Evolutionary conservation across 2,113 vertebrate genomes (phyloP), one percentile per base, ranked within the genome.

Genomic region (Muntiacus reevesi): DNA sequence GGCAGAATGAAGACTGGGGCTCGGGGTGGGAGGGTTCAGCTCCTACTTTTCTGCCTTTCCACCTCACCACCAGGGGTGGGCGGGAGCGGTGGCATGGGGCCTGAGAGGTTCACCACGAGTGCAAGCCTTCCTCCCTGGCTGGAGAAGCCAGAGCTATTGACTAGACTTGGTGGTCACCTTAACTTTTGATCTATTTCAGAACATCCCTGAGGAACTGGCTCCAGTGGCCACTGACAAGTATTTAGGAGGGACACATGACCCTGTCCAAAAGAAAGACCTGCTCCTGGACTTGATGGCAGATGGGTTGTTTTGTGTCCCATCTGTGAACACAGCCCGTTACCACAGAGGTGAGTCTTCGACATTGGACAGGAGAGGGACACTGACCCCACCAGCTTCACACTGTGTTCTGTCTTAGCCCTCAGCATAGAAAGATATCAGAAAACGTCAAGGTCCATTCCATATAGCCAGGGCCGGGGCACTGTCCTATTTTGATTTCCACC

Each of bases 261-360:
- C 50, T 27, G 43, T 21, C 15, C 78, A 85, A 92, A 97, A 96
- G 89, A 94, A 98, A 95, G 89, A 98, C 7, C 64, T 14, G 25
- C 89, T 98, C 23, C 16, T 93, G 60, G 96, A 98, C 2, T 5
- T 98, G 71, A 0, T 97, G 0, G 97, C 14, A 52, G 98, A 98
- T 79, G n/a, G 36, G 16, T 0, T 94, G 0, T 97, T 98, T 55
- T 3, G 59, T 52, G 33, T 97, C 19, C 96, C 98, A 0, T 6
- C 57, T 57, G 95, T 98, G 88, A 71, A 0, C 1, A 7, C 91
- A 4, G 96, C 98, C 23, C 96, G 88, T 10, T 0, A 23, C 33
- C 97, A 98, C 93, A 95, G 96, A 94, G 97, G 98, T 98, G 54
- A 98, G 98, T 96, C n/a, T 6, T 36, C 8, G 4, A 45, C 23